A percentile compares a stretch with the other conserved stretches of the same genome.
Conservation (phyloP, 2,113 vertebrate species). For the Phrynosoma platyrhinos region DNA sequence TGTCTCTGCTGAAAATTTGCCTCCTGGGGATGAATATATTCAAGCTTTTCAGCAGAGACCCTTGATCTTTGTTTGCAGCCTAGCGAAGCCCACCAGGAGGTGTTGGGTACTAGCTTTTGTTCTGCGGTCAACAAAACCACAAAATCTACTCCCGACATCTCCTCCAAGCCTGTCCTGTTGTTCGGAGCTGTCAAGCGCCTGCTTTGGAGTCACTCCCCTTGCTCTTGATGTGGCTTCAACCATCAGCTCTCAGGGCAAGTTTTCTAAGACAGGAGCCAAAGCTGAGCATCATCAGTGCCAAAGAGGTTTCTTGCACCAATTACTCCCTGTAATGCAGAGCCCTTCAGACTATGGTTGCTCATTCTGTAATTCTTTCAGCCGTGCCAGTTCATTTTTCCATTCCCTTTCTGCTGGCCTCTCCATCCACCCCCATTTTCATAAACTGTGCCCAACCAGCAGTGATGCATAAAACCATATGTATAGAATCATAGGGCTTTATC, state of each 20-base stretch:
- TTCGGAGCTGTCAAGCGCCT: constrained; percentile 6
- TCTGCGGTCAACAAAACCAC: constrained; percentile 33
- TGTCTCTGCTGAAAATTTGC: constrained; percentile 24
- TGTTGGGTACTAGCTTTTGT: constrained; percentile 20
- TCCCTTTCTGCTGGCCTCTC: constrained; percentile 12
- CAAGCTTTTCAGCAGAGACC: constrained; percentile 40
- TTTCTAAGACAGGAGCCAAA: constrained; percentile 50
- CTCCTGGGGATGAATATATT: constrained; percentile 23
- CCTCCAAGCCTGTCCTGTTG: neutral
- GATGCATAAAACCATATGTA: neutral
- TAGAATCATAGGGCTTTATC: too few relatives aligned
- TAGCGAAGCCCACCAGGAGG: constrained; percentile 32
- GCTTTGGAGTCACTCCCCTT: neutral
- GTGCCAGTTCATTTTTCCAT: constrained; percentile 33
- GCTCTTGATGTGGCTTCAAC: constrained; percentile 24
- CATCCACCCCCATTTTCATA: neutral
- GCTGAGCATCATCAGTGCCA: constrained; percentile 30
- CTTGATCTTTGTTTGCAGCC: neutral
- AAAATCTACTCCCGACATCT: neutral
- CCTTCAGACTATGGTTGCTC: neutral
- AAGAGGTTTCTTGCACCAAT: constrained; percentile 41
- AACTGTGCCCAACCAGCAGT: too few relatives aligned
- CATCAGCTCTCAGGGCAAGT: constrained; percentile 9
- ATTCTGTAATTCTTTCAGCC: accelerated
- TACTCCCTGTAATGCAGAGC: neutral